Conservation (phyloP, 2,888 invertebrate genomes). For the Keiferia lycopersicella region DNA sequence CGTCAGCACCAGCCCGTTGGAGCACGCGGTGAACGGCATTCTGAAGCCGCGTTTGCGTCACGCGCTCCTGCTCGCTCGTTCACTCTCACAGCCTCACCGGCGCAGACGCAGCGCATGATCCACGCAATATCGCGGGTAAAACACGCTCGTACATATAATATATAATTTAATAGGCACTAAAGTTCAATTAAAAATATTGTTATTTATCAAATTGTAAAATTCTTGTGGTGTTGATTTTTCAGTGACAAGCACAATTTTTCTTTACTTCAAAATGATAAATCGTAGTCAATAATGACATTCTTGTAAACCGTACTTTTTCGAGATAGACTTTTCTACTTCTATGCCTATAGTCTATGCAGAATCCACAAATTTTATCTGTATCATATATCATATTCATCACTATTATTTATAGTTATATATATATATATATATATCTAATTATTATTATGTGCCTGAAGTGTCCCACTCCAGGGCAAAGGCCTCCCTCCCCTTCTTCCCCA, state of each 20-base stretch:
- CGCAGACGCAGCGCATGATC: constrained; percentile 18
- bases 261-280: not conserved
- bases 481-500: no score
- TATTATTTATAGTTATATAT: no score
- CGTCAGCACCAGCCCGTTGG: constrained; percentile 52
- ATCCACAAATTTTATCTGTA: no score
- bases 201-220: constrained; percentile 1
- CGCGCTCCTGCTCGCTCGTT: constrained; percentile 29
- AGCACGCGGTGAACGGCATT: constrained; percentile 61
- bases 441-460: no score
- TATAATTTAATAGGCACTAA: not conserved
- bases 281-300: not conserved
- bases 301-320: not conserved
- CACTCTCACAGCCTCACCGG: constrained; percentile 25
- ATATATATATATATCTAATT: no score
- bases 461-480: no score
- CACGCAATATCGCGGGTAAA: not conserved
- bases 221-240: constrained; percentile 1
- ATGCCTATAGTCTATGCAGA: no score
- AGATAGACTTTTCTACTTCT: not conserved
- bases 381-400: no score
- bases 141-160: constrained; percentile 9
- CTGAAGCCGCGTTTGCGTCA: not conserved
- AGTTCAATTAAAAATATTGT: not conserved
- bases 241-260: not conserved